These are phyloP conservation scores for Drosophila pegasa DNA, from an alignment of 2,888 invertebrate species.

Conservation along the genomic window DNA sequence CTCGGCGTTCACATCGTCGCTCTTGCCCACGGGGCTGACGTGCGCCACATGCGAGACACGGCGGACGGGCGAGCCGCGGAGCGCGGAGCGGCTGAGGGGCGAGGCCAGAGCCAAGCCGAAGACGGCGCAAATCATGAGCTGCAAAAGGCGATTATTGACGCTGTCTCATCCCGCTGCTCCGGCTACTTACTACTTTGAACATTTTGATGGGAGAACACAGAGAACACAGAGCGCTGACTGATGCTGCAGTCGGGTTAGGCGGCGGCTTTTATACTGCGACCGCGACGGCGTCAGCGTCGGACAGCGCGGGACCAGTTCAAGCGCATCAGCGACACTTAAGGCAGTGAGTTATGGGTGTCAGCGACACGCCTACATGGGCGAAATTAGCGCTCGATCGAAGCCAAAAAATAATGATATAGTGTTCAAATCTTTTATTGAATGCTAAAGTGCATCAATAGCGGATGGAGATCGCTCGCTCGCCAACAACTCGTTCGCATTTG, in stretches of 20 bases:
- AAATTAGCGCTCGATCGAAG: constrained; percentile 3
- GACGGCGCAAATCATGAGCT: constrained; percentile 66
- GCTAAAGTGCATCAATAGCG: constrained; percentile 41
- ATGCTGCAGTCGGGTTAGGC: constrained; percentile 32
- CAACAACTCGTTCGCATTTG: constrained; percentile 27
- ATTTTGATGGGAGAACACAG: constrained; percentile 54
- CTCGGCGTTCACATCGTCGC: constrained; percentile 60
- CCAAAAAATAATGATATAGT: constrained; percentile 27
- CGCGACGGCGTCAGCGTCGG: neutral
- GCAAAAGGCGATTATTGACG: constrained; percentile 13
- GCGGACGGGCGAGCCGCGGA: neutral
- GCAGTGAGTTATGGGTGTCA: constrained; percentile 30
- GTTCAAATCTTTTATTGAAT: constrained; percentile 31
- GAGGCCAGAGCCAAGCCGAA: constrained; percentile 57
- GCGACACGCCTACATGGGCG: constrained; percentile 24
- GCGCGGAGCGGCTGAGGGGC: constrained; percentile 1
- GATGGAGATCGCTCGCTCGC: neutral
- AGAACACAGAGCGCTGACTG: constrained; percentile 62
- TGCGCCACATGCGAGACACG: neutral
- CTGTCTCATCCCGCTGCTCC: neutral
- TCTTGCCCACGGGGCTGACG: neutral
- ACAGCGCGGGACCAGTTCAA: constrained; percentile 27
- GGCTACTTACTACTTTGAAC: constrained; percentile 72
- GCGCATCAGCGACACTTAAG: constrained; percentile 18
- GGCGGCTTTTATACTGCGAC: constrained; percentile 59